Evolutionary conservation across 2,888 invertebrate species (phyloP).

Genomic region (Lasioglossum figueresi): DNA sequence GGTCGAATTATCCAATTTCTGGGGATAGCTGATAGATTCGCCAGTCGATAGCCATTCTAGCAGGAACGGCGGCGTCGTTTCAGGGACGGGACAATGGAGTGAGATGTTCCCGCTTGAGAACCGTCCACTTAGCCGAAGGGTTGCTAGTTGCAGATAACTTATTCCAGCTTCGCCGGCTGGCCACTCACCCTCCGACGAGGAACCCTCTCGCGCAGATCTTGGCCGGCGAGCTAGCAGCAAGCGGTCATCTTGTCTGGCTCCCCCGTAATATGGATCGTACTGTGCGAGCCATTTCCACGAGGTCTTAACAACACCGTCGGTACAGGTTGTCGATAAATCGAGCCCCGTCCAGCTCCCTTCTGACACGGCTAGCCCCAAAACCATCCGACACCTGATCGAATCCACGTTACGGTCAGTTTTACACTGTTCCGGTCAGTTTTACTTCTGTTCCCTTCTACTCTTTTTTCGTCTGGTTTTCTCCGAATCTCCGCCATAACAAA

Average conservation of each 20-base stretch:
- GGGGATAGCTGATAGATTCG: constrained; percentile 20
- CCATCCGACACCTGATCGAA: constrained; percentile 59
- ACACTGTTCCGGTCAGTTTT: neutral
- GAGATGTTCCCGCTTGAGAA: constrained; percentile 77
- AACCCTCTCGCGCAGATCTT: constrained; percentile 75
- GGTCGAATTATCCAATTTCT: constrained; percentile 5
- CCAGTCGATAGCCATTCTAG: constrained; percentile 25
- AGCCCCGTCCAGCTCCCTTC: constrained; percentile 75
- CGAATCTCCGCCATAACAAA: neutral
- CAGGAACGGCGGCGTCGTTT: constrained; percentile 50
- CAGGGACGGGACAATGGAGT: constrained; percentile 64
- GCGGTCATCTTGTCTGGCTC: constrained; percentile 78
- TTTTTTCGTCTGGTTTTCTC: neutral
- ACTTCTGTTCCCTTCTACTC: neutral
- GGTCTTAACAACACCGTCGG: constrained; percentile 74
- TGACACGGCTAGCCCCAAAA: constrained; percentile 70
- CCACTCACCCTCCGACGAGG: constrained; percentile 67
- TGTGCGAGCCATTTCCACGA: constrained; percentile 71
- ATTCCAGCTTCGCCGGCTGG: constrained; percentile 75
- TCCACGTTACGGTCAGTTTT: constrained; percentile 47
- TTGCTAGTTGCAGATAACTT: constrained; percentile 82
- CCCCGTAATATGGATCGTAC: constrained; percentile 76
- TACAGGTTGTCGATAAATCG: constrained; percentile 83
- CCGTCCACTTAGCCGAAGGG: constrained; percentile 80
- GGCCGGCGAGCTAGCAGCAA: constrained; percentile 64